phyloP scores from a whole-genome alignment of 2,113 vertebrate genomes.

The Microtus oregoni region DNA sequence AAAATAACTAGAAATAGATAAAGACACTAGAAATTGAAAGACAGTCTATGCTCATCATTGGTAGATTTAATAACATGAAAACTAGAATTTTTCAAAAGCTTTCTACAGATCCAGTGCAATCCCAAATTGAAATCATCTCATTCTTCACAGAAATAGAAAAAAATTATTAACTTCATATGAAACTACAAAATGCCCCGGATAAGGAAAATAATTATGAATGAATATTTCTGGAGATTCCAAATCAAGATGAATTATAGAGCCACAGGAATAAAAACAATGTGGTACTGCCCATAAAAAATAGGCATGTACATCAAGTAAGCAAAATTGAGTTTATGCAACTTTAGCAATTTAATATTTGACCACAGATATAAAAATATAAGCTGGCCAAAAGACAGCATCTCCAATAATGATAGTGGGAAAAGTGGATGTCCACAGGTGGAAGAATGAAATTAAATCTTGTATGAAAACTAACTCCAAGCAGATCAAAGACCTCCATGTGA shows the following conservation, averaged over 20 bases:
- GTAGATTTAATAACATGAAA: neutral
- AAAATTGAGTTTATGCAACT: neutral
- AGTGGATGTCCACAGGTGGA: neutral
- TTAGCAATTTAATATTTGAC: neutral
- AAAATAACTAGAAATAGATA: too few species aligned
- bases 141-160: neutral
- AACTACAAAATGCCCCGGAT: neutral
- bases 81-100: neutral
- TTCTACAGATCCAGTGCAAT: neutral
- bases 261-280: neutral
- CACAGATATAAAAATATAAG: neutral
- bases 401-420: neutral
- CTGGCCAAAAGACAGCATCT: neutral
- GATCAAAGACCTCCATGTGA: neutral
- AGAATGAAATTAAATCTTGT: neutral
- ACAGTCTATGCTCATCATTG: neutral
- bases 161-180: neutral
- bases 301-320: neutral
- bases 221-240: neutral
- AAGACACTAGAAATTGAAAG: neutral
- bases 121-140: neutral
- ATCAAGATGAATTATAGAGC: neutral
- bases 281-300: neutral
- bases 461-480: neutral
- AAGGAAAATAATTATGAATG: neutral